A percentile compares a stretch with the other conserved stretches of the same genome.
These are phyloP conservation scores for Drosophila equinoxialis DNA, from an alignment of 1,140 invertebrate species.

Conservation along the genomic window DNA sequence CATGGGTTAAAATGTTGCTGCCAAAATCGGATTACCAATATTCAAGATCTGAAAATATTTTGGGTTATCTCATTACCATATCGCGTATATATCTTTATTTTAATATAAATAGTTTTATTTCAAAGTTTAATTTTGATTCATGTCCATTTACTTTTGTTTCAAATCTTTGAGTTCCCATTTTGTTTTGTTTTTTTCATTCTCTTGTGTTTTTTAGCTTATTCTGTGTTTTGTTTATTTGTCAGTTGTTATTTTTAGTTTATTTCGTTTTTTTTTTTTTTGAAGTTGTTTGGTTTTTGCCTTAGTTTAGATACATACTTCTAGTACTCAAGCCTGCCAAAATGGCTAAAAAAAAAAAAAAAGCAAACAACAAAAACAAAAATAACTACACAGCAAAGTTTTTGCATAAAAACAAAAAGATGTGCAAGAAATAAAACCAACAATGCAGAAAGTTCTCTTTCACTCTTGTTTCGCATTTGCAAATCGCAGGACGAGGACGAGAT, in stretches of 20 bases:
- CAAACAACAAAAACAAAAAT: conserved; percentile 18
- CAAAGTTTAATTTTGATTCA: neutral
- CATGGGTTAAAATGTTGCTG: no score
- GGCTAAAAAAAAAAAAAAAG: conserved; percentile 40
- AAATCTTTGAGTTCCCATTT: neutral
- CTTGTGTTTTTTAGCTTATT: conserved; percentile 1
- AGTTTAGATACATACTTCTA: conserved; percentile 47
- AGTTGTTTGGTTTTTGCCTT: conserved; percentile 59
- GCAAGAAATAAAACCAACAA: conserved; percentile 3
- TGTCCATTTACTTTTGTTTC: neutral
- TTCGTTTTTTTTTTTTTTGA: conserved; percentile 14
- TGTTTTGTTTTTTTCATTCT: neutral
- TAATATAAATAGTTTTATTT: neutral
- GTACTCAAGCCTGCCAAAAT: conserved; percentile 47
- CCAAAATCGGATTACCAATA: no score
- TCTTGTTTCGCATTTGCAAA: conserved; percentile 11
- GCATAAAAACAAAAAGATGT: conserved; percentile 13
- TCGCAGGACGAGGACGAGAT: conserved; percentile 11
- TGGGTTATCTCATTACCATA: no score
- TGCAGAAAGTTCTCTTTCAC: conserved; percentile 10
- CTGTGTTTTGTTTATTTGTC: conserved; percentile 10
- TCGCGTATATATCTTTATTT: neutral
- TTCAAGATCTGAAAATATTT: no score
- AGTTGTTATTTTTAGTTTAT: conserved; percentile 1
- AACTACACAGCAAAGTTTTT: conserved; percentile 21